Evolutionary conservation across 1,140 invertebrate species (phyloP).

Genomic region (Zaprionus taronus): DNA sequence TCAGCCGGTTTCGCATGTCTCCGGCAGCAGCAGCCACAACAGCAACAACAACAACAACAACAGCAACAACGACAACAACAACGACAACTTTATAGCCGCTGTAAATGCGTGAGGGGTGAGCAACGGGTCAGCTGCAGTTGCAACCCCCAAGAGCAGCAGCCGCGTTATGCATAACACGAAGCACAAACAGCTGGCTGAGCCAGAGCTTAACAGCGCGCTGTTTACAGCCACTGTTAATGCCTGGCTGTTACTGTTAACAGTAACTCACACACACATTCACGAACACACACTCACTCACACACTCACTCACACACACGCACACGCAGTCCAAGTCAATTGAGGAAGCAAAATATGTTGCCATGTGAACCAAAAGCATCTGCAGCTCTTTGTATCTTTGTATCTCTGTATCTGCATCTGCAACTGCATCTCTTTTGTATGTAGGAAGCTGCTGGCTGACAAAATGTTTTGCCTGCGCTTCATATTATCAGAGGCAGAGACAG

Average conservation of each 20-base stretch:
- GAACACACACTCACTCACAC: not conserved
- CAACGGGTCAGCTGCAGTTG: slow-evolving; percentile 49
- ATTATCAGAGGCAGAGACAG: slow-evolving; percentile 56
- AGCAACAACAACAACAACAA: slow-evolving; percentile 49
- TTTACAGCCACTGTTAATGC: slow-evolving; percentile 22
- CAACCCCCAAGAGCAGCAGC: slow-evolving; percentile 63
- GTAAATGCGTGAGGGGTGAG: slow-evolving; percentile 62
- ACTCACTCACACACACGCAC: slow-evolving; percentile 6
- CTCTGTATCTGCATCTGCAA: slow-evolving; percentile 24
- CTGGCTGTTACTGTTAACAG: slow-evolving; percentile 12
- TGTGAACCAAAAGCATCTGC: slow-evolving; percentile 39
- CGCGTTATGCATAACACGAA: not conserved
- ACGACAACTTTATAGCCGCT: slow-evolving; percentile 77
- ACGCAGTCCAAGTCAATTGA: slow-evolving; percentile 24
- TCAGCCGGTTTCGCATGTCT: slow-evolving; percentile 73
- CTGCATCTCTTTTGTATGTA: slow-evolving; percentile 27
- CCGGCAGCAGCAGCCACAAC: slow-evolving; percentile 48
- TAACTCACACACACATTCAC: not conserved
- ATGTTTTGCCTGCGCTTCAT: slow-evolving; percentile 67
- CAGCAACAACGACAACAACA: slow-evolving; percentile 40
- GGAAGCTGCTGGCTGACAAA: slow-evolving; percentile 71
- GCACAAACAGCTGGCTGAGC: slow-evolving; percentile 25
- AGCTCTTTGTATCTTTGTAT: slow-evolving; percentile 29
- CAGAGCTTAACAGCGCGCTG: slow-evolving; percentile 34
- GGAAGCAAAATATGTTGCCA: slow-evolving; percentile 39